Evolutionary conservation across 1,140 invertebrate species (phyloP).

Genomic region (Adelges cooleyi): DNA sequence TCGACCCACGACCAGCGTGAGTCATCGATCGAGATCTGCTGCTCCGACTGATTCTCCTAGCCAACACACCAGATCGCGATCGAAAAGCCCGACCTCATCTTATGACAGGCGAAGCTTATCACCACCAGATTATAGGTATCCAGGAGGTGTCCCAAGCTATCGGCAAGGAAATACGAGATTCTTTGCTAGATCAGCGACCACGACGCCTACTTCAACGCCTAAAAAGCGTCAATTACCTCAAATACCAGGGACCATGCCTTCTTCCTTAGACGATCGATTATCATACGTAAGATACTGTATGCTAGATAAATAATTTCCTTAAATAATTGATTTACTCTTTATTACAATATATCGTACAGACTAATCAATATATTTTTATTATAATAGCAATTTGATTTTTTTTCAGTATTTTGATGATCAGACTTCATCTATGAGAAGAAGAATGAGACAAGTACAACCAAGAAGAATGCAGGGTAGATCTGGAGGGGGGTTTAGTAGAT

Average conservation of each 20-base stretch:
- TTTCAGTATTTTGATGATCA: constrained; percentile 74
- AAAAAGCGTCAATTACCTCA: constrained; percentile 91
- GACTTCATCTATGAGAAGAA: constrained; percentile 54
- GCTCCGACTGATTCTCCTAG: constrained; percentile 58
- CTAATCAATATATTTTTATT: neutral
- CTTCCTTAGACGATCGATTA: constrained; percentile 33
- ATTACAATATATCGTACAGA: neutral
- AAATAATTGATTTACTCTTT: neutral
- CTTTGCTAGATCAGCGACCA: constrained; percentile 56
- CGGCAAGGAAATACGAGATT: constrained; percentile 33
- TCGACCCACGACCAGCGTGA: constrained; percentile 9
- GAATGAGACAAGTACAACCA: constrained; percentile 49
- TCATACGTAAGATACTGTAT: constrained; percentile 32
- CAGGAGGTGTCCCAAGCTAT: constrained; percentile 14
- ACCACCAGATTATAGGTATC: constrained; percentile 36
- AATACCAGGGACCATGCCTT: constrained; percentile 49
- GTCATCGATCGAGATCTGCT: constrained; percentile 53
- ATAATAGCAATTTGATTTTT: neutral
- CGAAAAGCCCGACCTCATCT: constrained; percentile 36
- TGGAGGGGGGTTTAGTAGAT: constrained; percentile 57
- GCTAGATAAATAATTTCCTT: neutral
- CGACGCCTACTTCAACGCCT: constrained; percentile 85
- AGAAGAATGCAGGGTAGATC: constrained; percentile 32
- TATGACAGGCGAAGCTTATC: constrained; percentile 36
- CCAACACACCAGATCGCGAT: constrained; percentile 34